Conservation (phyloP, 64 coral and sea anemone species). For the Porites australiensis region DNA sequence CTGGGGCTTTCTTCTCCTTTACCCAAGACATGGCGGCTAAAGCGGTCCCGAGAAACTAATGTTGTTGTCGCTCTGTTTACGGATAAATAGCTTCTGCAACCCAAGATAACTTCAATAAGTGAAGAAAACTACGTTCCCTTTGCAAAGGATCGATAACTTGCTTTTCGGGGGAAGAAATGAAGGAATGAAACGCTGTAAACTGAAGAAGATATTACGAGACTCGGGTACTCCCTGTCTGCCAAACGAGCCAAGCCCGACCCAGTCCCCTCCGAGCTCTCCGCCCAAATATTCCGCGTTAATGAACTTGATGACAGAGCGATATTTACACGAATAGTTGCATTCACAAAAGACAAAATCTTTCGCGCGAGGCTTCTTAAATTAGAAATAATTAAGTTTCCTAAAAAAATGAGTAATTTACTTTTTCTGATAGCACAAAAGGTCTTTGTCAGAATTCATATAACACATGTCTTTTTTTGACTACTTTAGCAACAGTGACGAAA, state of each 20-base stretch:
- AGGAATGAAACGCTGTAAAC: not conserved
- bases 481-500: too few relatives aligned
- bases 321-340: not conserved
- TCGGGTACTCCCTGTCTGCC: not conserved
- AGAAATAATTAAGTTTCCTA: too few relatives aligned
- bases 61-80: not conserved
- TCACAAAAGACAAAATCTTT: too few relatives aligned
- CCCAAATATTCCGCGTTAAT: constrained; percentile 1
- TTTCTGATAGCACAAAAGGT: too few relatives aligned
- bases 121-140: not conserved
- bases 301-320: not conserved
- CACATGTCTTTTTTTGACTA: too few relatives aligned
- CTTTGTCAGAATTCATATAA: too few relatives aligned
- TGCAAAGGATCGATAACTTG: not conserved
- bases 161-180: not conserved
- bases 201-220: too few relatives aligned
- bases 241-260: constrained; percentile 39
- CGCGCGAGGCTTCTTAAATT: too few relatives aligned
- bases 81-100: not conserved
- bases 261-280: not conserved
- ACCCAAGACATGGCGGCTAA: constrained; percentile 71
- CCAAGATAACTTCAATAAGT: not conserved
- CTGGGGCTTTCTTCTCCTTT: constrained; percentile 65
- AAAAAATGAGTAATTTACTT: too few relatives aligned
- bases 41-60: not conserved